These are phyloP conservation scores for Athene noctua DNA, from an alignment of 2,113 vertebrate genomes.

Conservation along the genomic window DNA sequence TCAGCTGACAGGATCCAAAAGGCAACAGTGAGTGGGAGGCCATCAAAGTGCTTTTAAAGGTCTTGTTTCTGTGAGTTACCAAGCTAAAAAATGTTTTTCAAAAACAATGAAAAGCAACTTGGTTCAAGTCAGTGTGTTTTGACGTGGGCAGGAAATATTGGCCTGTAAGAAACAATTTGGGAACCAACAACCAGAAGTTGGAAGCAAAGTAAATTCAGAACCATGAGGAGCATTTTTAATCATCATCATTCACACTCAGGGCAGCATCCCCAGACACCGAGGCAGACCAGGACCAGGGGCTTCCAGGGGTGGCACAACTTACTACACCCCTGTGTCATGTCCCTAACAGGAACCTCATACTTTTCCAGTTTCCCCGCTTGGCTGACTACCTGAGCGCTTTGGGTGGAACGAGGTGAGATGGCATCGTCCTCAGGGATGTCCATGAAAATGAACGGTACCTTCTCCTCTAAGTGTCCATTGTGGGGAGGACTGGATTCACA, in stretches of 20 bases:
- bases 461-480: not conserved
- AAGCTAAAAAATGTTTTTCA: not conserved
- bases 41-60: not conserved
- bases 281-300: rapidly evolving
- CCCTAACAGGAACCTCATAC: not conserved
- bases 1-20: not conserved
- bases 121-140: not conserved
- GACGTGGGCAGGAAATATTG: not conserved
- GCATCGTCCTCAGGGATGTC: not conserved
- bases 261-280: not conserved
- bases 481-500: not conserved
- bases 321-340: not conserved
- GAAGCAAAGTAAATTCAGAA: not conserved
- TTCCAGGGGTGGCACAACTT: not conserved
- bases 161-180: not conserved
- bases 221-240: not conserved
- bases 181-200: not conserved
- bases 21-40: not conserved
- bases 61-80: not conserved
- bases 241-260: not conserved
- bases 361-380: constrained; percentile 65
- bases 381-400: constrained; percentile 31
- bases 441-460: not conserved
- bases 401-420: constrained; percentile 47
- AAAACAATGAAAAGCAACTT: not conserved